These are phyloP conservation scores for Cephus nigrinus DNA, from an alignment of 2,888 invertebrate species.

Conservation along the genomic window DNA sequence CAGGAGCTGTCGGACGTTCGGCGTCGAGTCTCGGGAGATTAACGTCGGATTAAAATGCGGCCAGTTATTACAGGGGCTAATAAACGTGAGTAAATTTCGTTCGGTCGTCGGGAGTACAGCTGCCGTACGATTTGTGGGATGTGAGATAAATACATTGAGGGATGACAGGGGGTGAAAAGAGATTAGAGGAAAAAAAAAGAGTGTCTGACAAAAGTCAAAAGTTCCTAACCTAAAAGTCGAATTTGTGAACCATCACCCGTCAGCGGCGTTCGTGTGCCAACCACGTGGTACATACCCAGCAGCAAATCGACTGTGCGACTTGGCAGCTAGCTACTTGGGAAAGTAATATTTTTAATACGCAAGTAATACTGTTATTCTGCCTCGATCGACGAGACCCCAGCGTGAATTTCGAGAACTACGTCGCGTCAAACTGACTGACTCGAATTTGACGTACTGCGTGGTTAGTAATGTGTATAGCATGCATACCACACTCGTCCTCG, in stretches of 20 bases:
- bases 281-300: no score
- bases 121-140: not conserved
- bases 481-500: slow-evolving; percentile 69
- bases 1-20: slow-evolving; percentile 24
- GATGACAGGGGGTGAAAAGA: not conserved
- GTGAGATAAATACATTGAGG: not conserved
- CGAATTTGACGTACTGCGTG: not conserved
- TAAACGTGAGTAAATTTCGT: slow-evolving; percentile 56
- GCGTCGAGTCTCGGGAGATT: slow-evolving; percentile 46
- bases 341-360: no score
- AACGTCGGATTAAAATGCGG: slow-evolving; percentile 60
- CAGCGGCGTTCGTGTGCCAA: no score
- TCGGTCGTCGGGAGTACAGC: slow-evolving; percentile 6
- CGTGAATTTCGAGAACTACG: not conserved
- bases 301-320: no score
- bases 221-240: not conserved
- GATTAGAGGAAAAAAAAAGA: not conserved
- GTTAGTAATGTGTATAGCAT: slow-evolving; percentile 16
- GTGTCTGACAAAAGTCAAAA: not conserved
- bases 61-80: slow-evolving; percentile 57
- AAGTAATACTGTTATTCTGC: not conserved
- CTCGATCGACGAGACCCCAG: not conserved
- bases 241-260: not conserved
- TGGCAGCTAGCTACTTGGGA: no score
- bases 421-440: not conserved